Evolutionary conservation across 2,888 invertebrate species (phyloP), one percentile per base, ranked within the genome.

Genomic region (Cenopis cana): DNA sequence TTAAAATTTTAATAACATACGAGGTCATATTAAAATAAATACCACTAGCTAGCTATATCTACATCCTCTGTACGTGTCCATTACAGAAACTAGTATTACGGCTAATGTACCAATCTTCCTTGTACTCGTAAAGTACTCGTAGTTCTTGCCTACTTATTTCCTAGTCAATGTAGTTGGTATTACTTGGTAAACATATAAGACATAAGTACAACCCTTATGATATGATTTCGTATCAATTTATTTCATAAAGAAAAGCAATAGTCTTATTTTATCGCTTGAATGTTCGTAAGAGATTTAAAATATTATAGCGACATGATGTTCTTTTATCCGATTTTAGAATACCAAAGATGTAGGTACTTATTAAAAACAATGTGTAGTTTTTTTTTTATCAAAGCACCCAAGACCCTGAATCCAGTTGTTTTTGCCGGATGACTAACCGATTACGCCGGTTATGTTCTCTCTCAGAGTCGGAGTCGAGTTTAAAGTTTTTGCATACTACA

Each of bases 401-500:
- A 64, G 38, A 38, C 64, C 54, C 64, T 54, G 64, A 54, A 59
- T 41, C 38, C 52, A 50, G 18, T 59, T 52, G 78, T 80, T 76
- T 76, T 77, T 64, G 60, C 75, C 67, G 73, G 71, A 67, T 79
- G 77, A 77, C 76, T 77, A 73, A 75, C 73, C 71, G 50, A 46
- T 59, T 66, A 73, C 74, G 73, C 74, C 73, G 74, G 75, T 74
- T 79, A 77, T 81, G 80, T 81, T 88, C n/a, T n/a, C n/a, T n/a
- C 88, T 87, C 78, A 46, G 83, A 85, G 88, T 86, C 77, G 38
- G 78, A 83, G 81, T 81, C 89, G 89, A 89, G 78, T 81, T 85
- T 86, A 83, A 85, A 86, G 83, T 90, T 88, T 90, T 91, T 91
- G 92, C 91, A 89, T 90, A 86, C 82, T 81, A 82, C 85, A 84